Conservation (phyloP, 2,797 vertebrate species). For the Lithobates sylvaticus region DNA sequence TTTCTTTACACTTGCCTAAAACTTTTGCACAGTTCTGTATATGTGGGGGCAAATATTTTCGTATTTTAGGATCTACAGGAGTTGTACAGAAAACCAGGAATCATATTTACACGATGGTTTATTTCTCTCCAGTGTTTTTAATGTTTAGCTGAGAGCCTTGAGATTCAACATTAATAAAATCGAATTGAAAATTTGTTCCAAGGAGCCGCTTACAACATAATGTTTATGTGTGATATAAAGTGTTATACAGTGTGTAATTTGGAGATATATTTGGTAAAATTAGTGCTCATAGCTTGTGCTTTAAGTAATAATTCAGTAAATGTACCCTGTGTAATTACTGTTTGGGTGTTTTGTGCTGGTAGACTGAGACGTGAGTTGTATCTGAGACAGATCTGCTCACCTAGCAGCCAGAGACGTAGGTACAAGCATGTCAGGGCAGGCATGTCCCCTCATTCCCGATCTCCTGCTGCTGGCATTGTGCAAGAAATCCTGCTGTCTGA, state of each 20-base stretch:
- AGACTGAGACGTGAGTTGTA: slow-evolving; percentile 39
- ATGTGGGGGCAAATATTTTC: not conserved
- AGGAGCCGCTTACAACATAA: slow-evolving; percentile 21
- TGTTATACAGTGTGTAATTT: slow-evolving; percentile 57
- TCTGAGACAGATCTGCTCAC: slow-evolving; percentile 47
- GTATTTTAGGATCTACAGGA: not conserved
- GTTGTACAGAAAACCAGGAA: not conserved
- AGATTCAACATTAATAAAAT: slow-evolving; percentile 29
- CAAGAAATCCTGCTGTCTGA: slow-evolving; percentile 24
- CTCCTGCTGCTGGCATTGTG: slow-evolving; percentile 29
- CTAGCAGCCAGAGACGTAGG: slow-evolving; percentile 20
- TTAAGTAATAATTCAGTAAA: slow-evolving; percentile 60
- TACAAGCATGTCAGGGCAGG: slow-evolving; percentile 42
- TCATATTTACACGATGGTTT: not conserved
- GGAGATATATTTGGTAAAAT: slow-evolving; percentile 52
- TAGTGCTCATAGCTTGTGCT: slow-evolving; percentile 28
- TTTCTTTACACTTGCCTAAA: too few species aligned
- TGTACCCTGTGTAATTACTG: slow-evolving; percentile 51
- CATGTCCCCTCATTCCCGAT: not conserved
- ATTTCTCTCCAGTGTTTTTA: not conserved
- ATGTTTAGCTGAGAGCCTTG: not conserved
- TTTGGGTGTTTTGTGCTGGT: slow-evolving; percentile 43
- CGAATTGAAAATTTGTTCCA: not conserved
- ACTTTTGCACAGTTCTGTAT: too few species aligned
- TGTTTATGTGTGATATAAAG: slow-evolving; percentile 48